Conservation (phyloP, 2,113 vertebrate genomes). For the Atherinomorus stipes region DNA sequence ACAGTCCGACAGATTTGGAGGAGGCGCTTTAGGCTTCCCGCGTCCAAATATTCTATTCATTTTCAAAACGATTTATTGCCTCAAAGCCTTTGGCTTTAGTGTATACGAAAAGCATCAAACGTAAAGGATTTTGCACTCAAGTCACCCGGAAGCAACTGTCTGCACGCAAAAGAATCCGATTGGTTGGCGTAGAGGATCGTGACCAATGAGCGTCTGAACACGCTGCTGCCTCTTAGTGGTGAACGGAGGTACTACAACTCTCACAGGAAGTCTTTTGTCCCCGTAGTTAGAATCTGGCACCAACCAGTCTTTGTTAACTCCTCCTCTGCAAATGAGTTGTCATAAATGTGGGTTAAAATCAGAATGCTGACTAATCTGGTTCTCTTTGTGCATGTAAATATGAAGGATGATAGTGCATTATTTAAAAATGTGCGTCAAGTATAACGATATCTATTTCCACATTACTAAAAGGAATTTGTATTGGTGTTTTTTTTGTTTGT, state of each 20-base stretch:
- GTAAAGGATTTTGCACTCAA: conserved; percentile 19
- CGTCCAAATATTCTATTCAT: conserved; percentile 97
- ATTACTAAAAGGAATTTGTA: no score
- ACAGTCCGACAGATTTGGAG: conserved; percentile 94
- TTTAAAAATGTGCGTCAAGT: background rate
- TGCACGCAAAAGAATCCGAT: conserved; percentile 38
- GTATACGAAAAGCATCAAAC: conserved; percentile 36
- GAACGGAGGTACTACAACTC: conserved; percentile 6
- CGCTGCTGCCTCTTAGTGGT: conserved; percentile 23
- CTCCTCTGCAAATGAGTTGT: background rate
- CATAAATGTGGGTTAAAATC: background rate
- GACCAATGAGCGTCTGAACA: conserved; percentile 51
- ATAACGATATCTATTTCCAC: no score
- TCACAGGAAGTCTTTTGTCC: conserved; percentile 50
- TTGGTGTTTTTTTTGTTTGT: no score
- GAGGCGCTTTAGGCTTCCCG: conserved; percentile 90
- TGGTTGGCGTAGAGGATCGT: conserved; percentile 40
- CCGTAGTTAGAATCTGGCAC: background rate
- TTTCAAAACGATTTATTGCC: conserved; percentile 22
- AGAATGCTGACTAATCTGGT: background rate
- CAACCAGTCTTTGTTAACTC: conserved; percentile 58
- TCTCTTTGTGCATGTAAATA: background rate
- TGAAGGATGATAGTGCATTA: background rate
- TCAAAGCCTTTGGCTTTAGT: background rate
- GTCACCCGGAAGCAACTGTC: conserved; percentile 73